Evolutionary conservation across 2,113 vertebrate species (phyloP), one percentile per base, ranked within the genome.

Genomic region (Eonycteris spelaea): DNA sequence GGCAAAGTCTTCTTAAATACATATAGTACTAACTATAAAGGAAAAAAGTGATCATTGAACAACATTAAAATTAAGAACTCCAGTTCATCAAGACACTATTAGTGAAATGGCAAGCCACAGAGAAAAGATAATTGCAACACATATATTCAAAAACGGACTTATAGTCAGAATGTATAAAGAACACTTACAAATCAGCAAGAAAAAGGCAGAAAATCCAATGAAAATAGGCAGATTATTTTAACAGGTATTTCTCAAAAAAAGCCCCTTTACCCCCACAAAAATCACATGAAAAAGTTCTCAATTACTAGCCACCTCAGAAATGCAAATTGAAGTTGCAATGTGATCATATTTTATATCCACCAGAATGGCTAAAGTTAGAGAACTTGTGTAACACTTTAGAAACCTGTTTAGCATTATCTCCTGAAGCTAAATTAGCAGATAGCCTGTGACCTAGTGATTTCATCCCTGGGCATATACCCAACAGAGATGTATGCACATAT

Each of bases 231-330:
- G 63, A 82, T 40, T 70, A 33, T 67, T 73, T 93, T 55, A 88
- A 68, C 19, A 91, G 83, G 18, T 43, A 93, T 90, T 86, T 90
- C 45, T 78, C 90, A 87, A 84, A 84, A 79, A 79, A 87, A 90
- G 30, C 3, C 48, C 12, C 48, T 13, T 3, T 8, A 14, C 3
- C 48, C 48, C 48, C 48, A 28, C 24, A 65, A 79, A 9, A 78
- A 73, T 57, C 28, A 87, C 26, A 68, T 13, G 3, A 67, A 88
- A 91, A 96, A 7, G 8, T 38, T 75, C 65, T 91, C 30, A 79
- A 70, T 45, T 92, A 70, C 57, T 73, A 84, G 78, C 77, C 53
- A 55, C 77, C 15, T 38, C 83, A 89, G 51, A 95, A 88, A 73
- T 88, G 48, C 30, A 80, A 48, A 40, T 40, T 95, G 59, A 95